Base-by-base conservation (phyloP, 2,113 vertebrate species). In the Oophaga pumilio region DNA sequence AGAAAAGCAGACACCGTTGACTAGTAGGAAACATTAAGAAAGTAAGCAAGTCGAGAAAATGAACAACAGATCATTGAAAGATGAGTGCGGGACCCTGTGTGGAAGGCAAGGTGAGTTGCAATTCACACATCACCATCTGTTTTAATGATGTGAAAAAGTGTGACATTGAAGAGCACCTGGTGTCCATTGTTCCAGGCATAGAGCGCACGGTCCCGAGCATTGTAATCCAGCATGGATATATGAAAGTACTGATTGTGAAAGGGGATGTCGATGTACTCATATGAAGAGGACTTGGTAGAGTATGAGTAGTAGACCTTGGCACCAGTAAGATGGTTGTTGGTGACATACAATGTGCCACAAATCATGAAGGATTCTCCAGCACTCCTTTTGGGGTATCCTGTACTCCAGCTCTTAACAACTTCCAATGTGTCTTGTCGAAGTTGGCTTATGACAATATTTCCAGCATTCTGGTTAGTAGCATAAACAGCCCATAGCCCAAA, bases 241-340 rank as follows among this genome's bases (percentile, higher is more conserved):
- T 99, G 98, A 92, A 98, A 99, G 91, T 99, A 99, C 88, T 99
- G 98, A 89, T 99, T 99, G 92, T 99, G 97, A 92, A 99, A 99
- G 10, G 98, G 98, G 90, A 99, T 99, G 92, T 99, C 98, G 81
- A 96, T 97, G 87, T 99, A 99, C 91, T 99, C 98, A 0, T 99
- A 99, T 0, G 94, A 95, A 26, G 98, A 99, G 1, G 97, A 97
- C 94, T 99, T 99, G 28, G 98, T 99, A 78, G 97, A 97, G 82
- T 98, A 99, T 1, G 98, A 96, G 20, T 98, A 99, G 93, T 99
- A 99, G 82, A 99, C 97, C 94, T 99, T 99, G 79, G 98, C 98
- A 89, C 98, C 98, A 0, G 97, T 99, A 91, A 99, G 92, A 91
- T 99, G 98, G 0, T 97, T 99, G 89, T 99, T 99, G 89, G 98